These are phyloP conservation scores for Noctua pronuba DNA, from an alignment of 2,888 invertebrate species.

Conservation along the genomic window DNA sequence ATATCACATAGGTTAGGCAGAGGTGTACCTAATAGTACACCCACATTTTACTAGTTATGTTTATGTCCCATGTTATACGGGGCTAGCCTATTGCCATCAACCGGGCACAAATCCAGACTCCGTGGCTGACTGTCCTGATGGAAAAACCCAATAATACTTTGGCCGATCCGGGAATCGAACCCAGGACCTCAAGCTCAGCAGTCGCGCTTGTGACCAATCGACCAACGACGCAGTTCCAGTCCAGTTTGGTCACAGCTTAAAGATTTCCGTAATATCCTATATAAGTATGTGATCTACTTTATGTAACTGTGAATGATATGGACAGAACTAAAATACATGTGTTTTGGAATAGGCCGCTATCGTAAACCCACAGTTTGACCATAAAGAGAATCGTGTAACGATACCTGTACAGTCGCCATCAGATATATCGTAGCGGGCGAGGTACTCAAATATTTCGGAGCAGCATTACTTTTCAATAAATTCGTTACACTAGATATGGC, in stretches of 20 bases:
- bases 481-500: too few species aligned
- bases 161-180: neutral
- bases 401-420: neutral
- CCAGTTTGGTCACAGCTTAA: neutral
- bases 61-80: too few species aligned
- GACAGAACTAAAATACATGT: neutral
- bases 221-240: neutral
- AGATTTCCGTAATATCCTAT: neutral
- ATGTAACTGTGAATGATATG: conserved; percentile 26
- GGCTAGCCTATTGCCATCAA: too few species aligned
- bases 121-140: too few species aligned
- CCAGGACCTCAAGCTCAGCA: neutral
- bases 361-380: conserved; percentile 8
- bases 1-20: too few species aligned
- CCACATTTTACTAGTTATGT: too few species aligned
- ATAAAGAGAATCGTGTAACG: neutral
- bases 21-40: too few species aligned
- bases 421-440: too few species aligned
- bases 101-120: too few species aligned
- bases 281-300: conserved; percentile 13
- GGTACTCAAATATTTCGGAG: too few species aligned
- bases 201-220: neutral
- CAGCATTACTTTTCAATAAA: too few species aligned
- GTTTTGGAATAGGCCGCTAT: neutral
- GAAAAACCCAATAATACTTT: too few species aligned